Evolutionary conservation across 2,113 vertebrate genomes (phyloP).

Genomic region (Oophaga pumilio): DNA sequence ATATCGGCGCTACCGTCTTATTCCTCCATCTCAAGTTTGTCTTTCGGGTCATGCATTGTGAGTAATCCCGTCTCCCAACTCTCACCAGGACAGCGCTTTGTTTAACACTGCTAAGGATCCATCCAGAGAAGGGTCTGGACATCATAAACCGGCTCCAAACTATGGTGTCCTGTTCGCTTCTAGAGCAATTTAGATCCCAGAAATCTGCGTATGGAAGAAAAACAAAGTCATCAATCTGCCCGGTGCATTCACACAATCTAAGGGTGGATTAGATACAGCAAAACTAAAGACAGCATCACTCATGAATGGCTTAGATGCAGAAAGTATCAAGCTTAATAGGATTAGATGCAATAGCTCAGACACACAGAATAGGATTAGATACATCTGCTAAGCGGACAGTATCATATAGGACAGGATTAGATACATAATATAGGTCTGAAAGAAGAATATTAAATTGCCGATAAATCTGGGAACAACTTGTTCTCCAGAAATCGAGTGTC

Average conservation of each 20-base stretch:
- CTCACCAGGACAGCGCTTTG: slow-evolving; percentile 62
- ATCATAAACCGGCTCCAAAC: slow-evolving; percentile 64
- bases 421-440: too few relatives aligned
- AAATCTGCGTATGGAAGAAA: slow-evolving; percentile 60
- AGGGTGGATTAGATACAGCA: too few relatives aligned
- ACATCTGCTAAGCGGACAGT: too few relatives aligned
- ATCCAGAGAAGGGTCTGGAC: slow-evolving; percentile 70
- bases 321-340: too few relatives aligned
- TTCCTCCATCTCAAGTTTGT: slow-evolving; percentile 63
- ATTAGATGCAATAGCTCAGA: too few relatives aligned
- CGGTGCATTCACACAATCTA: background rate
- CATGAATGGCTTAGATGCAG: too few relatives aligned
- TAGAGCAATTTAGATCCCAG: slow-evolving; percentile 23
- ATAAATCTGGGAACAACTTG: background rate
- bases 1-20: background rate
- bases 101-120: slow-evolving; percentile 71
- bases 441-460: background rate
- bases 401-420: too few relatives aligned
- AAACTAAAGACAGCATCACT: too few relatives aligned
- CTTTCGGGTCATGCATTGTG: slow-evolving; percentile 62
- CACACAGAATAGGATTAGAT: too few relatives aligned
- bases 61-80: slow-evolving; percentile 65
- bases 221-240: background rate
- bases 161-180: slow-evolving; percentile 28
- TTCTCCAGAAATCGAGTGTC: background rate